Evolutionary conservation across 2,888 invertebrate species (phyloP).

Genomic region (Apamea sordens): DNA sequence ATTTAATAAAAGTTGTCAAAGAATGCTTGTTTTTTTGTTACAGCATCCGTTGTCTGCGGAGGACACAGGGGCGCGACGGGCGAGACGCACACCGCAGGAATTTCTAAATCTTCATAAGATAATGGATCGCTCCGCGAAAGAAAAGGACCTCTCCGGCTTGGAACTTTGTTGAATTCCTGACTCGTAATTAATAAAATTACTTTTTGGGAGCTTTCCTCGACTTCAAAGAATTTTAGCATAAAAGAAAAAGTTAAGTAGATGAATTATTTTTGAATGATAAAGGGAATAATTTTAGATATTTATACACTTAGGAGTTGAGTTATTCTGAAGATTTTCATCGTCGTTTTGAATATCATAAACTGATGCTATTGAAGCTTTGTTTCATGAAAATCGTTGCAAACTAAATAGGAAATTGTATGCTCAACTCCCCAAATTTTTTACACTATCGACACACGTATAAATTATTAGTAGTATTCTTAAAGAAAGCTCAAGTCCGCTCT

Average conservation of each 20-base stretch:
- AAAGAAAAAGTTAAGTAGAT: conserved; percentile 90
- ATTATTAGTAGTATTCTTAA: conserved; percentile 61
- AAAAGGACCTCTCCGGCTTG: conserved; percentile 88
- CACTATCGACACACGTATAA: conserved; percentile 14
- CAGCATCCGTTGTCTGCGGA: conserved; percentile 54
- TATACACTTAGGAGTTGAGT: conserved; percentile 81
- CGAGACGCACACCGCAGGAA: conserved; percentile 86
- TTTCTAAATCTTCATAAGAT: conserved; percentile 90
- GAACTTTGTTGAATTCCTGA: conserved; percentile 90
- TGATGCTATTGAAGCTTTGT: conserved; percentile 30
- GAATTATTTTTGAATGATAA: conserved; percentile 90
- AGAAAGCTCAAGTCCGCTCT: conserved; percentile 66
- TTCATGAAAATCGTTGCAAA: conserved; percentile 28
- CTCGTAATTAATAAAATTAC: conserved; percentile 91
- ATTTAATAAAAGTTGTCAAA: conserved; percentile 69
- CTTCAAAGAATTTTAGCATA: conserved; percentile 90
- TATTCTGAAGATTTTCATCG: conserved; percentile 72
- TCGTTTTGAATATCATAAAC: conserved; percentile 61
- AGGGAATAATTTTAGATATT: conserved; percentile 88
- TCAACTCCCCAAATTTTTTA: background rate
- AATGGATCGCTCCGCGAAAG: conserved; percentile 88
- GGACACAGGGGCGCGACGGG: conserved; percentile 57
- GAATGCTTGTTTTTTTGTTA: conserved; percentile 62
- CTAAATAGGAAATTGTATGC: background rate
- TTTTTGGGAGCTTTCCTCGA: conserved; percentile 90